phyloP scores from a whole-genome alignment of 2,888 invertebrate species.

The Mantis religiosa region DNA sequence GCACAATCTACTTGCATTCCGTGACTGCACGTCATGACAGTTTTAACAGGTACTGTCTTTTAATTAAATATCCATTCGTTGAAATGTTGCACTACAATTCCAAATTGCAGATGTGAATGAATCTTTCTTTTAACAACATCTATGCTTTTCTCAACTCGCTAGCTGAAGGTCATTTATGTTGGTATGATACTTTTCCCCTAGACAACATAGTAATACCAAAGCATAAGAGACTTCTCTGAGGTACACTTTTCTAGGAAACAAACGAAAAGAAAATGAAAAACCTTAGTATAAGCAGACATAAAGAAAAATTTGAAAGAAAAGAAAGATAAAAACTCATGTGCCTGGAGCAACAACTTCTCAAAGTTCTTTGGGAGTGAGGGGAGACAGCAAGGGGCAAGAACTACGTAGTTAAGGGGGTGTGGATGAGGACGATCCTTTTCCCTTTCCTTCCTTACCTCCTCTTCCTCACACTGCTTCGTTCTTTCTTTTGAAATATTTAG shows the following conservation, averaged over 20 bases:
- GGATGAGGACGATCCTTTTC: background rate
- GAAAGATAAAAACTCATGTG: background rate
- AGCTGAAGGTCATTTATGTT: no score
- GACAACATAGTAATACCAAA: no score
- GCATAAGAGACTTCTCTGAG: no score
- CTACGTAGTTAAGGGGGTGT: background rate
- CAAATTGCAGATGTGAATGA: no score
- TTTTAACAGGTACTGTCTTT: no score
- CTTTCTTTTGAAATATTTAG: conserved; percentile 23
- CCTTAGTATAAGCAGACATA: background rate
- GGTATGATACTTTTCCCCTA: no score
- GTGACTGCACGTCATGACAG: no score
- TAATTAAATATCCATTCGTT: no score
- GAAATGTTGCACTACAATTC: no score
- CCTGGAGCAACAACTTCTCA: background rate
- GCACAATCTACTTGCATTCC: no score
- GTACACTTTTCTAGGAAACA: background rate
- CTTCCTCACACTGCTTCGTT: background rate
- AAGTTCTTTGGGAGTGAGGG: background rate
- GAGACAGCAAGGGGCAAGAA: background rate
- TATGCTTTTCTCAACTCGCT: no score
- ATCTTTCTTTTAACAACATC: no score
- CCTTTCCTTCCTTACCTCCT: background rate
- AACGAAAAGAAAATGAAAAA: background rate
- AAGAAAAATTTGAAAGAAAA: background rate